Conservation (phyloP, 2,797 vertebrate genomes). For the Acanthurus lineatus region DNA sequence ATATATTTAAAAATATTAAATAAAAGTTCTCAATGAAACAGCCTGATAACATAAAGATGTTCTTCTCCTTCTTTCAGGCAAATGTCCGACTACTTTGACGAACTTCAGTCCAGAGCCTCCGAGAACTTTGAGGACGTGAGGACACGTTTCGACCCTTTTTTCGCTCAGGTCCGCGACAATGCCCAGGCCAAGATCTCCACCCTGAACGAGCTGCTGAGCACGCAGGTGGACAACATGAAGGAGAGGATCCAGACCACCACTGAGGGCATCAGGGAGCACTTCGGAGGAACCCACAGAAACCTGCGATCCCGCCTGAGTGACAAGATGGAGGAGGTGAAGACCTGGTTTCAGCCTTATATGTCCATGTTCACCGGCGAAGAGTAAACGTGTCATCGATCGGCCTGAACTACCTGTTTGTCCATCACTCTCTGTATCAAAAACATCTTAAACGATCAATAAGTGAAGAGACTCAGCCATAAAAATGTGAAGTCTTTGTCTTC, state of each 20-base stretch:
- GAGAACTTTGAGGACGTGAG: slow-evolving; percentile 72
- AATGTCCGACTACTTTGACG: slow-evolving; percentile 64
- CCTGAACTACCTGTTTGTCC: slow-evolving; percentile 9
- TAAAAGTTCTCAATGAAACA: too few relatives aligned
- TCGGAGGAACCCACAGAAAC: slow-evolving; percentile 69
- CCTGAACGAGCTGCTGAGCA: slow-evolving; percentile 72
- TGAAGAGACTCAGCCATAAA: neutral
- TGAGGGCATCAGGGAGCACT: slow-evolving; percentile 61
- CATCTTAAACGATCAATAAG: neutral
- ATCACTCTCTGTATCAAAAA: neutral
- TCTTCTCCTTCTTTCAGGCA: slow-evolving; percentile 62
- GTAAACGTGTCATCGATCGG: neutral
- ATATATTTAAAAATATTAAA: too few relatives aligned
- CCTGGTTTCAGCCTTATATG: slow-evolving; percentile 81
- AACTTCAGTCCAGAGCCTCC: slow-evolving; percentile 68
- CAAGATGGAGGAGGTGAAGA: slow-evolving; percentile 74
- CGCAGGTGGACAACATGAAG: slow-evolving; percentile 70
- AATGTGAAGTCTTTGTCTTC: neutral
- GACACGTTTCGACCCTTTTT: slow-evolving; percentile 73
- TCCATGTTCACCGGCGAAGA: slow-evolving; percentile 63
- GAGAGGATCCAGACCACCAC: slow-evolving; percentile 56
- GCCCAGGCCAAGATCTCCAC: slow-evolving; percentile 74
- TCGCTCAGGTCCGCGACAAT: slow-evolving; percentile 77
- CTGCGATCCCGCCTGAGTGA: slow-evolving; percentile 71
- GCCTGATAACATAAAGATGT: too few relatives aligned